Percentiles rank a stretch among this genome's conserved stretches.
Conservation (phyloP, 2,888 invertebrate species). For the Carterocephalus palaemon region DNA sequence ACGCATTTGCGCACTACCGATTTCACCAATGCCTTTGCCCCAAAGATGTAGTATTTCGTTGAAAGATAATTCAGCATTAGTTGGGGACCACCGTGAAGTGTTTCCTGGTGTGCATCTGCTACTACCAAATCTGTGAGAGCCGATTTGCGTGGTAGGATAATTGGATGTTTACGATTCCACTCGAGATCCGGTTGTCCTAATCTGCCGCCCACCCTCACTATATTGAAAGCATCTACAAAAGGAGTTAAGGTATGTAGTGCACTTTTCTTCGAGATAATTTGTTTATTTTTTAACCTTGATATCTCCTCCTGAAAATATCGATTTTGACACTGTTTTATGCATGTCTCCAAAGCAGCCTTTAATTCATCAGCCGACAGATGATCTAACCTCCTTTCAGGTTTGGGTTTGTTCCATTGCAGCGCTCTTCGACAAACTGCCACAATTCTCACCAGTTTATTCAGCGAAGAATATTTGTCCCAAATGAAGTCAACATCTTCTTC, state of each 20-base stretch:
- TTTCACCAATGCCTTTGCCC: background rate
- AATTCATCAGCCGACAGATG: background rate
- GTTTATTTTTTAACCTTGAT: too few species aligned
- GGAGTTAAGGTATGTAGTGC: too few species aligned
- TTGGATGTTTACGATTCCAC: constrained; percentile 21
- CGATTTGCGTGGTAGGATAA: constrained; percentile 18
- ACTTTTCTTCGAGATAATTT: too few species aligned
- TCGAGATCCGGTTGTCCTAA: constrained; percentile 5
- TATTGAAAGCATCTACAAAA: constrained; percentile 14
- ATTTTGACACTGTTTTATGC: constrained; percentile 15
- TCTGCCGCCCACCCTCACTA: constrained; percentile 24
- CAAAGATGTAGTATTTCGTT: background rate
- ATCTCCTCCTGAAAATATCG: background rate
- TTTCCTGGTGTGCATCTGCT: constrained; percentile 17
- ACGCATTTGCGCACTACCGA: background rate
- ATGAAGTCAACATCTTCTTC: background rate
- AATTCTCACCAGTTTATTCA: background rate
- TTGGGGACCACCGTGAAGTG: constrained; percentile 24
- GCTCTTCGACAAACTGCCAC: background rate
- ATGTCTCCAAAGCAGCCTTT: constrained; percentile 7
- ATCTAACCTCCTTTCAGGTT: too few species aligned
- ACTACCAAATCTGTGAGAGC: constrained; percentile 19
- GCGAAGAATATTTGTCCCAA: background rate
- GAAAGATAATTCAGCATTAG: constrained; percentile 18
- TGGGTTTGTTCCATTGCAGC: background rate